These are phyloP conservation scores for Lepus timidus DNA, from an alignment of 2,113 vertebrate species.

Conservation along the genomic window DNA sequence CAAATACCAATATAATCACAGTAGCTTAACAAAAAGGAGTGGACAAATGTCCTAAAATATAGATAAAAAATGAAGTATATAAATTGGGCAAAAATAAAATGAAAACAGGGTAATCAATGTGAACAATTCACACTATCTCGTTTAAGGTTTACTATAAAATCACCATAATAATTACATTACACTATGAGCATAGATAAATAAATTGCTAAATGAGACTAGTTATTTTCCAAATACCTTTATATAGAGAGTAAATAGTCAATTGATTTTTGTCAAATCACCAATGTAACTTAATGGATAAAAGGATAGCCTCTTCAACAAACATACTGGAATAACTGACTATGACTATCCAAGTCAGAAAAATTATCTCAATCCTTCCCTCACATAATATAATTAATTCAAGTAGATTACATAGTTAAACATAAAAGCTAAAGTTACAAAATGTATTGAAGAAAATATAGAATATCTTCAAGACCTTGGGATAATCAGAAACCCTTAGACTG, in stretches of 20 bases:
- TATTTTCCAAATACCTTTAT: not conserved
- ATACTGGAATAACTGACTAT: not conserved
- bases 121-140: not conserved
- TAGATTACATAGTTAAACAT: not conserved
- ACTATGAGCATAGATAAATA: not conserved
- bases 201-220: not conserved
- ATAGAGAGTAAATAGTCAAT: not conserved
- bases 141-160: not conserved
- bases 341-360: not conserved
- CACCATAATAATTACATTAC: not conserved
- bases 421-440: conserved; percentile 1
- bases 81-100: not conserved
- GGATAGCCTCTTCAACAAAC: not conserved
- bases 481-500: not conserved
- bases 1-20: not conserved
- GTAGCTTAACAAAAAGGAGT: not conserved
- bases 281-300: not conserved
- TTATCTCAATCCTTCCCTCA: not conserved
- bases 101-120: not conserved
- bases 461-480: not conserved
- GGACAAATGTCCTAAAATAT: not conserved
- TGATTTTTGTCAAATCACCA: not conserved
- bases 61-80: not conserved
- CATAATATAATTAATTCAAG: not conserved
- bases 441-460: not conserved